Conservation (phyloP, 2,888 invertebrate genomes). For the Drosophila paranaensis region DNA sequence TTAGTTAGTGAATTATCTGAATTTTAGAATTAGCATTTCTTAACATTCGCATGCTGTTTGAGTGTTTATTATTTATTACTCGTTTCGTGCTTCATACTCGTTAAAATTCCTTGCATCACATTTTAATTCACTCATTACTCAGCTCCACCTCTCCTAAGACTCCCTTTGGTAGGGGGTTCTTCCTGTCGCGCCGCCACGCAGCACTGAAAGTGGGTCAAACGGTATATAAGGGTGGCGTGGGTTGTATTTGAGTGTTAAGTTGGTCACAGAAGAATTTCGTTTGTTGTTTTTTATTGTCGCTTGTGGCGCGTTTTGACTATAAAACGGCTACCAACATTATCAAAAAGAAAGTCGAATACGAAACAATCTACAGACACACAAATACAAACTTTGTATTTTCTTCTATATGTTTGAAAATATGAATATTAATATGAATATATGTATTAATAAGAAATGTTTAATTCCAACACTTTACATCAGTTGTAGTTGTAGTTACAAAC, state of each 20-base stretch:
- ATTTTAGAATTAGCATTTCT: neutral
- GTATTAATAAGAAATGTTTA: neutral
- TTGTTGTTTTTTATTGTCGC: constrained; percentile 60
- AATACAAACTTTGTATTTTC: neutral
- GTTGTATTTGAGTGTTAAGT: constrained; percentile 13
- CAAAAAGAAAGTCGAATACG: constrained; percentile 33
- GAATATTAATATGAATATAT: neutral
- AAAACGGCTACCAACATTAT: constrained; percentile 35
- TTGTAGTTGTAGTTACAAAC: neutral
- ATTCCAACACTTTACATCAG: neutral
- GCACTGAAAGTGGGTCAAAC: constrained; percentile 83
- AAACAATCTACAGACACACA: neutral
- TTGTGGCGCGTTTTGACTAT: constrained; percentile 64
- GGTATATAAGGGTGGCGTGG: constrained; percentile 47
- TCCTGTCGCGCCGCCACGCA: constrained; percentile 54
- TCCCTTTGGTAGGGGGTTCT: constrained; percentile 1
- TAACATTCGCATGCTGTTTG: constrained; percentile 20
- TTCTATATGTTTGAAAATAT: neutral
- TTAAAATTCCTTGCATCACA: constrained; percentile 56
- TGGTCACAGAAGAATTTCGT: neutral
- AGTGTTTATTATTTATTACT: constrained; percentile 51
- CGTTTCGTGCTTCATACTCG: constrained; percentile 46
- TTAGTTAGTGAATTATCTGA: neutral
- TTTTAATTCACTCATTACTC: constrained; percentile 77
- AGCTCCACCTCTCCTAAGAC: constrained; percentile 14